phyloP scores from a whole-genome alignment of 2,113 vertebrate species.

The Nyctibius bracteatus region DNA sequence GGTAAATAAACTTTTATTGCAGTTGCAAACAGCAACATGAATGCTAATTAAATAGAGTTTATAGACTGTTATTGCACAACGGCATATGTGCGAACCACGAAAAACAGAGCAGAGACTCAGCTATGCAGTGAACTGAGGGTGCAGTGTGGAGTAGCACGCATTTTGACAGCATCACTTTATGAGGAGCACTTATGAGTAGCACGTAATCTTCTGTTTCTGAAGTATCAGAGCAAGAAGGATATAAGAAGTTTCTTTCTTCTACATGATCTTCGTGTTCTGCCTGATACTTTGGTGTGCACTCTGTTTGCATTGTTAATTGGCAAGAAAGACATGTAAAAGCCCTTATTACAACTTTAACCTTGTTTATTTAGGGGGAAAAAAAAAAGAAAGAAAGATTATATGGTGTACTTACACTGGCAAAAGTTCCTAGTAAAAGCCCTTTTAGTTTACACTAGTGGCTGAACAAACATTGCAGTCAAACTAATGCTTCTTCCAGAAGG shows the following conservation, averaged over 20 bases:
- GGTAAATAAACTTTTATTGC: not conserved
- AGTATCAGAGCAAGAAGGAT: not conserved
- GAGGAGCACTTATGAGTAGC: not conserved
- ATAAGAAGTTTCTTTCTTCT: not conserved
- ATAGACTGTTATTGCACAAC: not conserved
- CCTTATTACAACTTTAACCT: not conserved
- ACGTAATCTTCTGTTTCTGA: not conserved
- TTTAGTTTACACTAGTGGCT: not conserved
- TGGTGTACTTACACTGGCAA: not conserved
- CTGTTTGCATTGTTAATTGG: not conserved
- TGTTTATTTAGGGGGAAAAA: not conserved
- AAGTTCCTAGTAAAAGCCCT: not conserved
- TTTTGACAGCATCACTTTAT: not conserved
- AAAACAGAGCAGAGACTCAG: not conserved
- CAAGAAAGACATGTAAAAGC: not conserved
- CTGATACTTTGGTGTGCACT: not conserved
- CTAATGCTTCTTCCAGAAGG: not conserved
- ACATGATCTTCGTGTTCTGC: not conserved
- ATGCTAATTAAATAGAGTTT: not conserved
- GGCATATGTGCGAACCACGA: not conserved
- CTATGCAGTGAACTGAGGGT: fast-evolving
- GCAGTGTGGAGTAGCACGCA: not conserved
- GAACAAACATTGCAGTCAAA: not conserved
- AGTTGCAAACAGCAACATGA: not conserved
- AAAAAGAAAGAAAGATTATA: not conserved